These are phyloP conservation scores for Cynopterus brachyotis DNA, from an alignment of 2,113 vertebrate species.

Conservation along the genomic window DNA sequence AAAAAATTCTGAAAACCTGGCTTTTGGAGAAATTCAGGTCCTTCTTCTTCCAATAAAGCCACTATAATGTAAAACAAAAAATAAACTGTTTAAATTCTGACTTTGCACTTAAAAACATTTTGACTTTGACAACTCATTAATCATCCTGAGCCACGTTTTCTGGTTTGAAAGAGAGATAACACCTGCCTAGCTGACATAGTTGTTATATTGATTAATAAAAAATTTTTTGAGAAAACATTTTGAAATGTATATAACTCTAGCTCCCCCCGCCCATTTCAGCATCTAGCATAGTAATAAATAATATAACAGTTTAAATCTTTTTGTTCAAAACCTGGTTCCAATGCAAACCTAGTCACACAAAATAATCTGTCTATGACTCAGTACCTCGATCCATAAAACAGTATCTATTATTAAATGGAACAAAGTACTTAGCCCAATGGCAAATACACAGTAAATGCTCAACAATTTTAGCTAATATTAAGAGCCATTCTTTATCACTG, in stretches of 20 bases:
- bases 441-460: neutral
- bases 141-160: neutral
- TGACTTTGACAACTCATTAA: neutral
- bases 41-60: neutral
- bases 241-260: neutral
- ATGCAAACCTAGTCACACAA: neutral
- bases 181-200: neutral
- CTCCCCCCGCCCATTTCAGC: neutral
- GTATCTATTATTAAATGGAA: neutral
- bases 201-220: neutral
- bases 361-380: neutral
- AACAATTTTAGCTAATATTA: neutral
- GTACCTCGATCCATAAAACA: neutral
- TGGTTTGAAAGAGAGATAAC: neutral
- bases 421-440: neutral
- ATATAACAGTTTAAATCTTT: neutral
- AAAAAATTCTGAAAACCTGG: neutral
- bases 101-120: neutral
- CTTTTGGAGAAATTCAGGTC: neutral
- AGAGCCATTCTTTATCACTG: neutral
- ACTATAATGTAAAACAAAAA: neutral
- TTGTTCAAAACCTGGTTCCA: neutral
- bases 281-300: neutral
- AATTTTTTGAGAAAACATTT: neutral
- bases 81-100: neutral